phyloP scores from a whole-genome alignment of 2,113 vertebrate species.

The Tamias sibiricus region DNA sequence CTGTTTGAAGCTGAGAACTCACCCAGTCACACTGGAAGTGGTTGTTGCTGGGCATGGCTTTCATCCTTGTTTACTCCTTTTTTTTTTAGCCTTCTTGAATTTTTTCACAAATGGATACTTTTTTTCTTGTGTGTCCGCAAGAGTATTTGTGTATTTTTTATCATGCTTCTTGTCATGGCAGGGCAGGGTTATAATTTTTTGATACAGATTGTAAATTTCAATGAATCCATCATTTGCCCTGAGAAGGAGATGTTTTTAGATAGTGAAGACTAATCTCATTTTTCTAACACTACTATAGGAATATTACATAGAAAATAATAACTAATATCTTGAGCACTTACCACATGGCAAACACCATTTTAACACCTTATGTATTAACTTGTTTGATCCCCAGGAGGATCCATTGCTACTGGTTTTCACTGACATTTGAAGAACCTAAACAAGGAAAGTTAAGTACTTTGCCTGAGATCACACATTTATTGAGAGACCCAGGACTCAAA shows the following conservation, averaged over 20 bases:
- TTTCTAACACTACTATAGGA: neutral
- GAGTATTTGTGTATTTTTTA: conserved; percentile 13
- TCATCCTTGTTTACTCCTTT: conserved; percentile 88
- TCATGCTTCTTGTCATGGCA: conserved; percentile 28
- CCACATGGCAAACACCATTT: neutral
- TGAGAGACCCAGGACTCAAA: neutral
- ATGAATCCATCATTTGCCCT: neutral
- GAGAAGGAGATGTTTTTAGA: neutral
- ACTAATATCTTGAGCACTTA: neutral
- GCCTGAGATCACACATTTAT: neutral
- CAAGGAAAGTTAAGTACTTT: neutral
- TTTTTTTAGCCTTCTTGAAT: neutral
- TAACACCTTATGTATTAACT: neutral
- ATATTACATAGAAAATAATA: neutral
- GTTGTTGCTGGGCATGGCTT: conserved; percentile 88
- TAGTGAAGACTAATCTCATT: neutral
- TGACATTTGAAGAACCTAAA: neutral
- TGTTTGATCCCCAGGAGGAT: neutral
- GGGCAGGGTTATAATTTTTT: conserved; percentile 40
- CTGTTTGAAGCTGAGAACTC: conserved; percentile 89
- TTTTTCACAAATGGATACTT: neutral
- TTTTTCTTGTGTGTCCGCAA: neutral
- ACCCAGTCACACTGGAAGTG: conserved; percentile 85
- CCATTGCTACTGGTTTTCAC: neutral
- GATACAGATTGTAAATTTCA: conserved; percentile 55